Base-by-base conservation (phyloP, 2,113 vertebrate species). In the Lagopus leucura region DNA sequence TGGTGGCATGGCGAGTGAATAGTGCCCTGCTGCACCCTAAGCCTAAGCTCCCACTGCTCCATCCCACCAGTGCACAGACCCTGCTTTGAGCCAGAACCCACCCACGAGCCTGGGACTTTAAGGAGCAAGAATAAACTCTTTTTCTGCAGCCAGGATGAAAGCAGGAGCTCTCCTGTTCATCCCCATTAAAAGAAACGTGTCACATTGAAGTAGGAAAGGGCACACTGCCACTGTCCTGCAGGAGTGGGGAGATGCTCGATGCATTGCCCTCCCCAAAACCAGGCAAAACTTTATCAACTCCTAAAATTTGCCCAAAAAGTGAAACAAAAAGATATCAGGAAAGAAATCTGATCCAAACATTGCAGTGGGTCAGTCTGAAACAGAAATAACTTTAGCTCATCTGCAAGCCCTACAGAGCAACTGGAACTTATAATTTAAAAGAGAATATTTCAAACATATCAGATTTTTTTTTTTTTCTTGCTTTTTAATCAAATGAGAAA, bases 401-500 rank as follows among this genome's bases (percentile, higher is more conserved):
- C 40, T 54, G 27, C n/a, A 93, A 92, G 27, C 28, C 30, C 27
- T 40, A 63, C 27, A n/a, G 3, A 57, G 48, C 47, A 86, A 58
- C 13, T 50, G 34, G 10, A 25, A 25, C 13, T 78, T 84, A 50
- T 50, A 21, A 81, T 81, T 86, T 45, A 58, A 88, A 48, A 81
- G 25, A 67, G 38, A 81, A 13, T 90, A 60, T 92, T 93, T 90
- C 13, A 89, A 83, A 55, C 28, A 55, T 14, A 25, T 2, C 6
- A 64, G 21, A 63, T 63, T 65, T 73, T 34, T 17, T 73, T 34
- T 17, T 25, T 47, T 63, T 76, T 43, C 22, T 42, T 27, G 22
- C 48, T 54, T 66, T 80, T 91, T 30, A 86, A 66, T 54, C 43
- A 79, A 90, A 81, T 3, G 15, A 92, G 47, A 85, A 78, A 74